Base-by-base conservation (phyloP, 2,888 invertebrate species). In the Anarsia innoxiella region DNA sequence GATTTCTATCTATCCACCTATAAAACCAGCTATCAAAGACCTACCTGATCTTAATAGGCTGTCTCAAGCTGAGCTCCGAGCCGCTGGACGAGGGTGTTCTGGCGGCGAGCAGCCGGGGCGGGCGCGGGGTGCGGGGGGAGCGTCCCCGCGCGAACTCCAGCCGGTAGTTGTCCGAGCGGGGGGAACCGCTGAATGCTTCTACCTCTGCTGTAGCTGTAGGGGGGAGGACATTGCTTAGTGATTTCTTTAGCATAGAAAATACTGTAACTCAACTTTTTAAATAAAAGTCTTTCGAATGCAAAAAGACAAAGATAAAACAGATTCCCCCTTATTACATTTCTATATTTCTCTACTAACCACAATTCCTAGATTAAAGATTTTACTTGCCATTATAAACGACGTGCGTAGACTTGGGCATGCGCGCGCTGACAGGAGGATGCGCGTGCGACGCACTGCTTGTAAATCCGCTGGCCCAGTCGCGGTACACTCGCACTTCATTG, bases 121-220 rank as follows among this genome's bases (percentile, higher is more conserved):
- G 52, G 41, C 77, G 76, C 42, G 82, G 83, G 2, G 83, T 71
- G 53, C 77, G 75, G 34, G 79, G 78, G 12, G 87, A 87, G 50
- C 88, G 83, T 0, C 91, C 91, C 51, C 90, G 88, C 15, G 91
- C 91, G 82, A 92, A 91, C 78, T 91, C 90, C 67, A 88, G 86
- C 53, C 92, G 84, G 74, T 92, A 91, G 84, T 92, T 92, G 68
- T 90, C 90, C 1, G 82, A 84, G 42, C 75, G 74, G 0, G 84
- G 85, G 39, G 77, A 74, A 48, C 80, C 78, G 53, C 75, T 79
- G 65, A 83, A 82, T 25, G 78, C 76, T 23, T 66, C 68, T 2
- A 65, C 35, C 15, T 80, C 79, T 0, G 53, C 62, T 2, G 60
- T 64, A 46, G 61, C 46, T 53, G 42, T 5, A 25, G 2, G 25